Evolutionary conservation across 2,797 vertebrate genomes (phyloP).

Genomic region (Vespertilio murinus): DNA sequence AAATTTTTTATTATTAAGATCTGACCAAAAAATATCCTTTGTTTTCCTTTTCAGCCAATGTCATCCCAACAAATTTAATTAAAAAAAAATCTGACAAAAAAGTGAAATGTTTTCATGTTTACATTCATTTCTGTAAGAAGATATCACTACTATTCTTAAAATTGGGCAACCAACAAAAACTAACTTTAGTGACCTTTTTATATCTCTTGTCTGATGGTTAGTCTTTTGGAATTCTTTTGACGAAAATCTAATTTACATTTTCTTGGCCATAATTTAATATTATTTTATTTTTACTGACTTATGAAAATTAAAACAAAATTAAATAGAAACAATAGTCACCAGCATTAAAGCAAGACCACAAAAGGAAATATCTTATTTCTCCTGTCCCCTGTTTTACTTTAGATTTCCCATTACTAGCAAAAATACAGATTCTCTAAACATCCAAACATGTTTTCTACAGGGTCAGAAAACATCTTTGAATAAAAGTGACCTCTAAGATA

Average conservation of each 20-base stretch:
- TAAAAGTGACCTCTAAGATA: slow-evolving; percentile 25
- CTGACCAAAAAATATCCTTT: neutral
- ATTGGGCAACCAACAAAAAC: neutral
- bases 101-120: neutral
- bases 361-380: neutral
- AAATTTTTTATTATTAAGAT: slow-evolving; percentile 10
- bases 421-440: slow-evolving; percentile 6
- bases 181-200: neutral
- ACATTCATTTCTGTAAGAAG: neutral
- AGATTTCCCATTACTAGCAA: slow-evolving; percentile 24
- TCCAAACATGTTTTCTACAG: slow-evolving; percentile 20
- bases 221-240: neutral
- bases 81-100: neutral
- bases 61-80: neutral
- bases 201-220: neutral
- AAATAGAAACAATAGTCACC: slow-evolving; percentile 3
- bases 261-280: neutral
- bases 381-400: neutral
- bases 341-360: neutral
- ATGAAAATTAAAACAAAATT: slow-evolving; percentile 20
- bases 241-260: slow-evolving; percentile 45
- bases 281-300: slow-evolving; percentile 29
- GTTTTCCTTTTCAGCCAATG: neutral
- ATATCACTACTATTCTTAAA: neutral
- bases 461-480: slow-evolving; percentile 30